These are phyloP conservation scores for Buathra laborator DNA, from an alignment of 2,888 invertebrate species.

Conservation along the genomic window DNA sequence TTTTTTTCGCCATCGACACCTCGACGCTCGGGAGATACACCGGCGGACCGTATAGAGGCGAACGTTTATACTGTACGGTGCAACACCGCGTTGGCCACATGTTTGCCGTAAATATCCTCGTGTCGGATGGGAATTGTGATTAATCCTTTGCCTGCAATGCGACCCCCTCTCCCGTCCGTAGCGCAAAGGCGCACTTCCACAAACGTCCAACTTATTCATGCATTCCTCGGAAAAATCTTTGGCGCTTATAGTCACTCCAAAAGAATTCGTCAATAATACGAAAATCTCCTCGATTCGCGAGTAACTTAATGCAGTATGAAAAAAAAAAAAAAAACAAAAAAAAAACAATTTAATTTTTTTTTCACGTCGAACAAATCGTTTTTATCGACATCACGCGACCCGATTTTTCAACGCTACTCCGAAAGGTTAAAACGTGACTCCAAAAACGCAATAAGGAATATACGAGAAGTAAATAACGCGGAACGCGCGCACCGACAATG, in stretches of 20 bases:
- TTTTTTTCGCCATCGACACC: constrained; percentile 10
- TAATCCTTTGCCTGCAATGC: constrained; percentile 29
- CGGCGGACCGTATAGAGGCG: neutral
- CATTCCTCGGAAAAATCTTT: too few species aligned
- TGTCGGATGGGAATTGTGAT: constrained; percentile 36
- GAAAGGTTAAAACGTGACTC: neutral
- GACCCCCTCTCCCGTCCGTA: neutral
- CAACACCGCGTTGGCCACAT: constrained; percentile 51
- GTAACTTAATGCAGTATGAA: too few species aligned
- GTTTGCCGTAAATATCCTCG: constrained; percentile 52
- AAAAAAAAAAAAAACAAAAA: too few species aligned
- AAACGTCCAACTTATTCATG: too few species aligned
- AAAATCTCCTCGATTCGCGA: too few species aligned
- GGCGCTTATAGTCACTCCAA: too few species aligned
- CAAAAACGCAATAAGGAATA: neutral
- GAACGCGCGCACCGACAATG: constrained; percentile 12
- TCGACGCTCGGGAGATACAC: neutral
- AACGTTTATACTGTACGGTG: neutral
- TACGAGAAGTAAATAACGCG: neutral
- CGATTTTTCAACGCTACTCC: neutral
- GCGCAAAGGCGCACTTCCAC: neutral
- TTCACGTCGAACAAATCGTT: neutral
- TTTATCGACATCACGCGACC: neutral
- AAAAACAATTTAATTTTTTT: too few species aligned
- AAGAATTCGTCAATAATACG: too few species aligned